Base-by-base conservation (phyloP, 2,113 vertebrate genomes). In the Coptodon rendalli region DNA sequence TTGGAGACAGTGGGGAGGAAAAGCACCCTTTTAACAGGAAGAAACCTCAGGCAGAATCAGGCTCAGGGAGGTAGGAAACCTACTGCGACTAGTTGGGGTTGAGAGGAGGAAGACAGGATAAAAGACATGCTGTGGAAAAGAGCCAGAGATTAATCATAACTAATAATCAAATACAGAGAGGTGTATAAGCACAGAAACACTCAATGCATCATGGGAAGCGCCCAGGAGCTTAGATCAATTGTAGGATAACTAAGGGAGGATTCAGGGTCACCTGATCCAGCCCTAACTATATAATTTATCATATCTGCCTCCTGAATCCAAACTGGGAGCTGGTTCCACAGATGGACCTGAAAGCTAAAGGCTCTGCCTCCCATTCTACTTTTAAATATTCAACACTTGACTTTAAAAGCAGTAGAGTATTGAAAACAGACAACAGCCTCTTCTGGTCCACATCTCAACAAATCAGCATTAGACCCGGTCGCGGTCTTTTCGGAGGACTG, bases 41-140 rank as follows among this genome's bases (percentile, higher is more conserved):
- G 61, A 66, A 66, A n/a, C 61, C 34, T 66, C 34, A 5, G 10
- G 61, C 61, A n/a, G 31, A 38, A 0, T 5, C 31, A 2, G 61
- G 57, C 29, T 34, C 16, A 10, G 29, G 57, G 29, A 34, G 57
- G 57, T 1, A 3, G 14, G 57, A 7, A 27, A 61, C 29, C 5
- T 9, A 27, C 29, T 0, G 57, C 2, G 29, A 63, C 29, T 19
- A n/a, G 59, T 11, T 63, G 59, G 0, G 31, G 31, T 4, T 63
- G 31, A n/a, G 17, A 36, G 31, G 31, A n/a, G 16, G 29, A 36
- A 63, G 31, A 63, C 0, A 0, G 31, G 61, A 66, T n/a, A 66
- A 66, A 0, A 66, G 34, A 38, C 19, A 66, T 36, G 31, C 61
- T 12, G 10, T n/a, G 31, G 61, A 59, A 59, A 5, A 1, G 27